A percentile compares a stretch with the other conserved stretches of the same genome.
Evolutionary conservation across 1,140 invertebrate genomes (phyloP).

Genomic region (Aphis craccivora): DNA sequence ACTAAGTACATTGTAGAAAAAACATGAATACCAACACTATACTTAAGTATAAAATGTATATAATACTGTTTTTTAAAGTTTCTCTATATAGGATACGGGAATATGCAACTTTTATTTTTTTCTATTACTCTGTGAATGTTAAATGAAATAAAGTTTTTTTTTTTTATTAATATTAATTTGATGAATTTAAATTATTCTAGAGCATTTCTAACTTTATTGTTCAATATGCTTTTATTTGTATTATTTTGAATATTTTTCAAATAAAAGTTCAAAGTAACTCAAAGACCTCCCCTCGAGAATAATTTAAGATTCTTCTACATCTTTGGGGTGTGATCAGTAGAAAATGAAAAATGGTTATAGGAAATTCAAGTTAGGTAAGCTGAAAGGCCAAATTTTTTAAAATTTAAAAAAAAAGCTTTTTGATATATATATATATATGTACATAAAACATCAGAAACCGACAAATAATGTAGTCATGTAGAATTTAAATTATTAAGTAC

Average conservation of each 20-base stretch:
- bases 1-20: no score
- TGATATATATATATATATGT: neutral
- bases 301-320: neutral
- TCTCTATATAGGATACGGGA: neutral
- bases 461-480: neutral
- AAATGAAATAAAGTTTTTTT: neutral
- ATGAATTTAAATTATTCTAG: neutral
- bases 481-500: no score
- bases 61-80: no score
- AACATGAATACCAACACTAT: no score
- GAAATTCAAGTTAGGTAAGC: neutral
- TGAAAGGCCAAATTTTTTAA: neutral
- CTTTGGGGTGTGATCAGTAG: neutral
- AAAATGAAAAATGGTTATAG: neutral
- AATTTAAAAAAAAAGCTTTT: neutral
- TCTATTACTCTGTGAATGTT: neutral
- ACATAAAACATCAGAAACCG: neutral
- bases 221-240: neutral
- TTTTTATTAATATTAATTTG: neutral
- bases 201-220: neutral
- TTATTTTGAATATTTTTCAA: slow-evolving; percentile 19
- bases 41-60: no score
- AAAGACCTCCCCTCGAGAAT: neutral
- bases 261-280: slow-evolving; percentile 21
- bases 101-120: neutral